phyloP scores from a whole-genome alignment of 2,888 invertebrate genomes.

The Cryptophagus acutangulus region DNA sequence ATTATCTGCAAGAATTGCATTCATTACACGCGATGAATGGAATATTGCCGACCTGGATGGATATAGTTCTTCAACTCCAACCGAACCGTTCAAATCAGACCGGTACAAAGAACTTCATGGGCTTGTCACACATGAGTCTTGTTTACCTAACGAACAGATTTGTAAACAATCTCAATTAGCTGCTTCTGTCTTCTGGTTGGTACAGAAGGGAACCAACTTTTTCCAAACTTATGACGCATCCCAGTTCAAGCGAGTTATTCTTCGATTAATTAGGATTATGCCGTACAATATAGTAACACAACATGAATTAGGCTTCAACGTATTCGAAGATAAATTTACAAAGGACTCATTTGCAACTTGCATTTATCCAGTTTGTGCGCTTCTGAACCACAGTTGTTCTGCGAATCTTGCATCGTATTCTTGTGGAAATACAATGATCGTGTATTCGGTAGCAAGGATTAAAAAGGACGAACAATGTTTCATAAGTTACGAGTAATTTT shows the following conservation, averaged over 20 bases:
- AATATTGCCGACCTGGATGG: neutral
- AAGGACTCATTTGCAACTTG: slow-evolving; percentile 46
- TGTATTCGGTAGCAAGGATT: slow-evolving; percentile 62
- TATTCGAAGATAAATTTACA: slow-evolving; percentile 69
- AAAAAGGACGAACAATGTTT: slow-evolving; percentile 66
- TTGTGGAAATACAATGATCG: slow-evolving; percentile 51
- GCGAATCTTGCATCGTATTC: slow-evolving; percentile 72
- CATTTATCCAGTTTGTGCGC: slow-evolving; percentile 70
- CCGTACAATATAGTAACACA: too few relatives aligned
- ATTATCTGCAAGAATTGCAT: slow-evolving; percentile 59
- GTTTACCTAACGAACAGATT: too few relatives aligned
- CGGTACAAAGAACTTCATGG: slow-evolving; percentile 60
- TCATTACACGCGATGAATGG: slow-evolving; percentile 47
- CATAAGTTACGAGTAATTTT: slow-evolving; percentile 81
- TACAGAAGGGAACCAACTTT: too few relatives aligned
- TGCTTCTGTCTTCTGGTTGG: slow-evolving; percentile 58
- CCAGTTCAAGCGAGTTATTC: too few relatives aligned
- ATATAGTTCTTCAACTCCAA: too few relatives aligned
- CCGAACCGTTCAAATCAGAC: slow-evolving; percentile 37
- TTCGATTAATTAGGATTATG: too few relatives aligned
- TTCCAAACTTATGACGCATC: too few relatives aligned
- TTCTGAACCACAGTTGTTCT: slow-evolving; percentile 81
- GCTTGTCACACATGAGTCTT: slow-evolving; percentile 65
- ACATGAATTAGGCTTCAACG: too few relatives aligned
- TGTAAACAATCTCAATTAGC: too few relatives aligned